These are phyloP conservation scores for Oreohelix idahoensis DNA, from an alignment of 1,140 invertebrate species.

Conservation along the genomic window DNA sequence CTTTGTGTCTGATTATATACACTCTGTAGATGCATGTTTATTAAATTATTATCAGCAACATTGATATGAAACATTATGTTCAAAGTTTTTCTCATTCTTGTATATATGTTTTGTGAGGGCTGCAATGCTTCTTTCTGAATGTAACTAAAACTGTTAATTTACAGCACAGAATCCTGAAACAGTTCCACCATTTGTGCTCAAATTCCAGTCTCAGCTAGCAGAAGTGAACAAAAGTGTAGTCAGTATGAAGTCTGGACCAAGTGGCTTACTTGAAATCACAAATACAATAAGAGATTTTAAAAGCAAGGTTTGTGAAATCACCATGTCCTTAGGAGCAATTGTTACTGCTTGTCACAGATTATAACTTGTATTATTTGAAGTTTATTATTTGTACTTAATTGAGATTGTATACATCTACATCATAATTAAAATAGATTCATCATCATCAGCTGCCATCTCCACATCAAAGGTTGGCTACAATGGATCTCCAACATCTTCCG, in stretches of 20 bases:
- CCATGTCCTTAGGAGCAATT: too few relatives aligned
- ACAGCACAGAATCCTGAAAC: background rate
- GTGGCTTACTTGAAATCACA: background rate
- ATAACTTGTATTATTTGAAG: too few relatives aligned
- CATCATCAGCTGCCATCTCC: too few relatives aligned
- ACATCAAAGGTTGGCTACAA: too few relatives aligned
- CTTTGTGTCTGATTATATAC: too few relatives aligned
- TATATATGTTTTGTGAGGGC: background rate
- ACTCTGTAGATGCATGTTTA: too few relatives aligned
- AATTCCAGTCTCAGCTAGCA: constrained; percentile 16
- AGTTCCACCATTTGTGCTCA: background rate
- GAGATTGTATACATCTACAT: too few relatives aligned
- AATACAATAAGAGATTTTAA: background rate
- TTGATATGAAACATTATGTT: background rate
- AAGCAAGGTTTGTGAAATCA: background rate
- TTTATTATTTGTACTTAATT: too few relatives aligned
- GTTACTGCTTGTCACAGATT: too few relatives aligned
- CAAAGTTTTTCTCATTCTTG: background rate
- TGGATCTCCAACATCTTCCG: too few relatives aligned
- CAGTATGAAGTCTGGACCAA: background rate
- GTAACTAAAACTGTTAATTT: background rate
- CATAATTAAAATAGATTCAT: too few relatives aligned
- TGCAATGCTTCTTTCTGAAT: background rate
- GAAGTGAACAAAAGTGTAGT: background rate
- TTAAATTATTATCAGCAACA: too few relatives aligned